Evolutionary conservation across 1,140 invertebrate genomes (phyloP), one percentile per base, ranked within the genome.

Genomic region (Sitobion miscanthi): DNA sequence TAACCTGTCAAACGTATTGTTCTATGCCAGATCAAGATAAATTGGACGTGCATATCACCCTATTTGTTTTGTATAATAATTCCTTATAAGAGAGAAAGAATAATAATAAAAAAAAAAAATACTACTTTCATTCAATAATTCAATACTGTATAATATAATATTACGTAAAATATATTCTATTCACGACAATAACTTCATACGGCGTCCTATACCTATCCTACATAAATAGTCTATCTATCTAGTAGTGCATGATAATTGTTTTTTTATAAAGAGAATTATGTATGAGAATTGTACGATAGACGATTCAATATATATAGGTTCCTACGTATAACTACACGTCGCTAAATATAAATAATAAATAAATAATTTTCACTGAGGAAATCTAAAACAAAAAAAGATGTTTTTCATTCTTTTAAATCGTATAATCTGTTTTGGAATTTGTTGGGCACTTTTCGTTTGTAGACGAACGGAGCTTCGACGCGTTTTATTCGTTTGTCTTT

Each of bases 371-470:
- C 30, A 69, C 30, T n/a, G 1, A n/a, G 30, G 30, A n/a, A n/a
- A 69, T 69, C 4, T 2, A 11, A 69, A 42, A 57, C 2, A 57
- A 42, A 42, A 42, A 42, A 69, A 69, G n/a, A 8, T 8, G 30
- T 85, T 85, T 85, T n/a, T 87, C 45, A 88, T 88, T 88, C 86
- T 52, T 52, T 52, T 49, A 88, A 52, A 52, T 49, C 35, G 86
- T 88, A 88, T 49, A 88, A 88, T 88, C 86, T 52, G n/a, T 52
- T 88, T 88, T 52, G 86, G 20, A 88, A 88, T 35, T 30, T 52
- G 4, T 35, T 88, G 14, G 47, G 45, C 1, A 20, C 5, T 88
- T 54, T 52, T 52, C 30, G 54, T 69, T 90, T 30, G 38, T 90
- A 90, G 23, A 45, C 38, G 17, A 90, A 90, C 7, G 89, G 89